These are phyloP conservation scores for Neolamprologus kungweensis DNA, from an alignment of 2,113 vertebrate genomes.

Conservation along the genomic window DNA sequence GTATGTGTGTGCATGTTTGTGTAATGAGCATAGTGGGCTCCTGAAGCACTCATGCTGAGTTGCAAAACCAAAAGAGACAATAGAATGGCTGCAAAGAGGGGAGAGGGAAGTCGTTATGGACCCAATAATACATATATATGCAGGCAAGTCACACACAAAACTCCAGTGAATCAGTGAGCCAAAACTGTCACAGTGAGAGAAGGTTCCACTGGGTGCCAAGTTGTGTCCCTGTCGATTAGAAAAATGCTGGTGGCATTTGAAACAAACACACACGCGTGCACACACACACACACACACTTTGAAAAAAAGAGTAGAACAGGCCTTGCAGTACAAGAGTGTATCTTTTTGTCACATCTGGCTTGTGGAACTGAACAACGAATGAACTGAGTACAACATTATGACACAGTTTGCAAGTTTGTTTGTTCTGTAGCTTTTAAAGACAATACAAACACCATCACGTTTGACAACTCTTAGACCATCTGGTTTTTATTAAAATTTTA, in stretches of 20 bases:
- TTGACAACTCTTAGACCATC: not conserved
- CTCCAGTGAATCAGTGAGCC: constrained; percentile 22
- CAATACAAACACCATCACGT: not conserved
- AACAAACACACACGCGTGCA: not conserved
- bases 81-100: not conserved
- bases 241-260: constrained; percentile 40
- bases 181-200: constrained; percentile 51
- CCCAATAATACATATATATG: constrained; percentile 52
- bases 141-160: not conserved
- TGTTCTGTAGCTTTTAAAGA: too few species aligned
- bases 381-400: not conserved
- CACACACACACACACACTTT: not conserved
- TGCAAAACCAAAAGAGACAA: constrained; percentile 9
- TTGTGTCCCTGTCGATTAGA: constrained; percentile 41
- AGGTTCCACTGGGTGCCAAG: constrained; percentile 42
- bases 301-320: not conserved
- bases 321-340: not conserved
- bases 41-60: constrained; percentile 29
- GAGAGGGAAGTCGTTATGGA: constrained; percentile 25
- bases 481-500: not conserved
- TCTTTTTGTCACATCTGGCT: not conserved
- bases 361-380: not conserved
- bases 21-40: constrained; percentile 28
- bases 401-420: not conserved
- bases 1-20: not conserved